Conservation (phyloP, 2,113 vertebrate genomes). For the Microcebus jonahi region DNA sequence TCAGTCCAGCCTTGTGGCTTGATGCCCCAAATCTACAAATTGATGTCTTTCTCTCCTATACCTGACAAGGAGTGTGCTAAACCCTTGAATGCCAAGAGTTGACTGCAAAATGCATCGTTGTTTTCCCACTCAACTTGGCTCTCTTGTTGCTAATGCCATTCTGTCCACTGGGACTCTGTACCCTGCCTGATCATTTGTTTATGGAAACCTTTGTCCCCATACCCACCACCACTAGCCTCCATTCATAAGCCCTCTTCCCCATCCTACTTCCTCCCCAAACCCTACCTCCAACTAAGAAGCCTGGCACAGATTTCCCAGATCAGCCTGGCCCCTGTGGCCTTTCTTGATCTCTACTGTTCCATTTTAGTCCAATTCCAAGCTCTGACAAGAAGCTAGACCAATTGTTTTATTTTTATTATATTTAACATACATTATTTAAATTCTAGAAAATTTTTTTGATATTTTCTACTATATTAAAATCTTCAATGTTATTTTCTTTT, state of each 20-base stretch:
- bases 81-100: background rate
- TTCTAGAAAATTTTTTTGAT: background rate
- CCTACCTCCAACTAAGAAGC: background rate
- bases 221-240: background rate
- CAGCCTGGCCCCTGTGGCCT: background rate
- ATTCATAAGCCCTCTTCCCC: background rate
- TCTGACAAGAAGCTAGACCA: background rate
- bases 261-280: accelerated
- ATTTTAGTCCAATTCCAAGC: background rate
- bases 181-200: background rate
- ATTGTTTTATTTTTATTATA: background rate
- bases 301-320: background rate
- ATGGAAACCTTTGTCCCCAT: background rate
- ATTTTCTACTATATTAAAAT: background rate
- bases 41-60: background rate
- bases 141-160: background rate
- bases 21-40: background rate
- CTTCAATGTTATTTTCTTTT: background rate
- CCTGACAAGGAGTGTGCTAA: background rate
- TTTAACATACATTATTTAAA: background rate
- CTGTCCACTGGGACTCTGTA: background rate
- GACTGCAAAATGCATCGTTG: background rate
- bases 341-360: background rate
- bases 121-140: background rate
- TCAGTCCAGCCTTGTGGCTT: background rate